Base-by-base conservation (phyloP, 1,140 invertebrate species). In the Cheumatopsyche charites region DNA sequence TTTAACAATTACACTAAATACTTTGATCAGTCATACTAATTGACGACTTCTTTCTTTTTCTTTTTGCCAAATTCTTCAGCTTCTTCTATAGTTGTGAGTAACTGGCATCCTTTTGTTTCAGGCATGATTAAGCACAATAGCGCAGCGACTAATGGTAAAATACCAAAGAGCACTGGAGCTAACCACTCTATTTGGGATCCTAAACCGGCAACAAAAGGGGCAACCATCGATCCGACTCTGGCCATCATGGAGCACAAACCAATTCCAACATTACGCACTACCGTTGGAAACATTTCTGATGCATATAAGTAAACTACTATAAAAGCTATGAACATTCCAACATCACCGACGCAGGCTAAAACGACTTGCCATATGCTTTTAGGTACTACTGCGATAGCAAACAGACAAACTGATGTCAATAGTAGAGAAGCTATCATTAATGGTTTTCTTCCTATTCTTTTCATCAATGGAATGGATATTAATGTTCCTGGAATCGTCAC, bases 1-100 rank as follows among this genome's bases (percentile, higher is more conserved):
- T 36, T 3, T 9, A 36, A 4, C 3, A 36, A 36, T 36, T 36
- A 36, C 9, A 36, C 29, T 36, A 36, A 9, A 36, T 9, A 36
- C 3, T 36, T 36, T 36, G 9, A 36, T n/a, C n/a, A n/a, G n/a
- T n/a, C n/a, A n/a, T n/a, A 36, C 29, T 36, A 36, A 36, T 4
- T 36, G 9, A 36, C 23, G 12, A 58, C 12, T 58, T 13, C n/a
- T 63, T 63, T 43, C 12, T 75, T 76, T 19, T 63, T 69, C 25
- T 83, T 85, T 80, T 88, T 88, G 36, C 90, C 90, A 79, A 91
- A 92, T 42, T 85, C 83, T 82, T 93, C 91, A 42, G 90, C 91
- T 76, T 93, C 91, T 78, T 92, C 89, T 36, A 93, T 82, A 0
- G 91, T 93, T 72, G 93, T 92, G 25, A 92, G 91, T 43, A 95